Conservation (phyloP, 2,888 invertebrate genomes). For the Scaptomyza flava region DNA sequence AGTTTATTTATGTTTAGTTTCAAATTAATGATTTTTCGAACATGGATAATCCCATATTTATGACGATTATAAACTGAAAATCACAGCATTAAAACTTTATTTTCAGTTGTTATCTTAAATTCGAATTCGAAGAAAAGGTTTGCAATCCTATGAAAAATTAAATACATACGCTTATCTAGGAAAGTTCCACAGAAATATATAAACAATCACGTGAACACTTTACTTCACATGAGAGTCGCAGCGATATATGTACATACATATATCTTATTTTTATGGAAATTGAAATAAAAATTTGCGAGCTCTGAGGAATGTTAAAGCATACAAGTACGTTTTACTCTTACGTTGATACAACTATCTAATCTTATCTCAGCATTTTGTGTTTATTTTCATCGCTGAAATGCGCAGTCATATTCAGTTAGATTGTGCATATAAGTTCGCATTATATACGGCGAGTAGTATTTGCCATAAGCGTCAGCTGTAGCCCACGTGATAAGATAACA, state of each 20-base stretch:
- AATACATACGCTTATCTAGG: conserved; percentile 24
- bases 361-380: conserved; percentile 45
- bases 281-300: not conserved
- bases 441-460: conserved; percentile 23
- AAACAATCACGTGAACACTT: not conserved
- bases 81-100: too few relatives aligned
- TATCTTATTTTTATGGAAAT: conserved; percentile 1
- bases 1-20: conserved; percentile 26
- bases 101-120: not conserved
- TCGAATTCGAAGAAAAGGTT: not conserved
- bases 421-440: not conserved
- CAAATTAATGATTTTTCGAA: conserved; percentile 23
- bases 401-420: not conserved
- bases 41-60: conserved; percentile 51
- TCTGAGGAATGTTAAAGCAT: not conserved
- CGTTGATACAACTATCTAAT: conserved; percentile 36
- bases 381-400: conserved; percentile 32
- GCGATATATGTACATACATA: not conserved
- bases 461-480: conserved; percentile 22
- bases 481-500: conserved; percentile 54
- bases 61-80: conserved; percentile 18
- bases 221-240: conserved; percentile 2
- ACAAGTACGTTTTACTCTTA: conserved; percentile 3
- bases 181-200: conserved; percentile 42
- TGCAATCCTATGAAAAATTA: conserved; percentile 9